Evolutionary conservation across 2,888 invertebrate genomes (phyloP).

Genomic region (Patella ulyssiponensis): DNA sequence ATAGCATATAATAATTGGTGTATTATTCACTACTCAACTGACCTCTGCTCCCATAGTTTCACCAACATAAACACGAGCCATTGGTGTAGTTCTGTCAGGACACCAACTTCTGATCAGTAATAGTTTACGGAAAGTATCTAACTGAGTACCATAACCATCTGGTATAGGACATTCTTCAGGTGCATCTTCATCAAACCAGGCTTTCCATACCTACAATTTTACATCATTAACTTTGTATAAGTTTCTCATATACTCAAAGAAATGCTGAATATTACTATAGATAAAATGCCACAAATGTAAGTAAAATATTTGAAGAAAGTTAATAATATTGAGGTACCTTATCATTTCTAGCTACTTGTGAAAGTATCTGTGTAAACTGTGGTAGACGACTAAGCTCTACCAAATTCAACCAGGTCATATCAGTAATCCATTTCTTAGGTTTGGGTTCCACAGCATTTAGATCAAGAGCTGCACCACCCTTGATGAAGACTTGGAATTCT

Average conservation of each 20-base stretch:
- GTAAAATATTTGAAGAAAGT: background rate
- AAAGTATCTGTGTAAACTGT: conserved; percentile 70
- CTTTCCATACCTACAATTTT: conserved; percentile 68
- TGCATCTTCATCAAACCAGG: conserved; percentile 73
- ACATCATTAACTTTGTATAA: no score
- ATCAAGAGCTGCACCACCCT: conserved; percentile 77
- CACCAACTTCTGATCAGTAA: conserved; percentile 71
- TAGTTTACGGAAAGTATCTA: conserved; percentile 70
- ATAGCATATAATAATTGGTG: background rate
- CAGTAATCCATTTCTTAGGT: conserved; percentile 73
- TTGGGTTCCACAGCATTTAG: conserved; percentile 73
- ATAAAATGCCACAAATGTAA: no score
- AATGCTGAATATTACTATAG: no score
- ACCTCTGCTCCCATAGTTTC: conserved; percentile 70
- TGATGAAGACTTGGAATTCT: conserved; percentile 95
- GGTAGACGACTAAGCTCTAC: conserved; percentile 71
- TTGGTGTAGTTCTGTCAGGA: conserved; percentile 72
- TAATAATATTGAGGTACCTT: conserved; percentile 55
- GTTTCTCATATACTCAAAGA: no score
- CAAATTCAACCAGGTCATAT: conserved; percentile 73
- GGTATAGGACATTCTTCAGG: conserved; percentile 71
- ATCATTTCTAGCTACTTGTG: conserved; percentile 71
- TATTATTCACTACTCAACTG: conserved; percentile 24
- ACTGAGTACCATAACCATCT: conserved; percentile 69
- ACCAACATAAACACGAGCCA: conserved; percentile 71